A percentile compares a stretch with the other conserved stretches of the same genome.
Conservation (phyloP, 1,140 invertebrate species). For the Druon quercuslanigerum region DNA sequence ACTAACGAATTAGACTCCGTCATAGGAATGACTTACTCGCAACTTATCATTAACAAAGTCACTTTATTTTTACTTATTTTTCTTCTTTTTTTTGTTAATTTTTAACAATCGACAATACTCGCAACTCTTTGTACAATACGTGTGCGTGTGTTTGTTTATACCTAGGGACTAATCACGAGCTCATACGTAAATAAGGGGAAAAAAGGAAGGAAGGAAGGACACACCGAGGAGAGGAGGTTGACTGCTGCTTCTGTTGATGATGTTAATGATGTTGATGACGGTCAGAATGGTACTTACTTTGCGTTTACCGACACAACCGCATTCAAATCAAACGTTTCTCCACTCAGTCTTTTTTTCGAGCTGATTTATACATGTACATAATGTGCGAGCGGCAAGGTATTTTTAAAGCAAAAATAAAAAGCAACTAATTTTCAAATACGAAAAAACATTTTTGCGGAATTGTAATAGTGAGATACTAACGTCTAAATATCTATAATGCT, state of each 20-base stretch:
- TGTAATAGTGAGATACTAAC: slow-evolving; percentile 51
- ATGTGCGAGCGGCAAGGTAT: slow-evolving; percentile 37
- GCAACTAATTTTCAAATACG: slow-evolving; percentile 29
- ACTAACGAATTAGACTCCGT: not conserved
- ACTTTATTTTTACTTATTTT: slow-evolving; percentile 56
- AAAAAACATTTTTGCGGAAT: slow-evolving; percentile 48
- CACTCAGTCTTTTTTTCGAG: slow-evolving; percentile 47
- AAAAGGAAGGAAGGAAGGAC: too few species aligned
- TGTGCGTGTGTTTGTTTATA: slow-evolving; percentile 28
- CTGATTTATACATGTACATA: slow-evolving; percentile 47
- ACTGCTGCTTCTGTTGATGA: too few species aligned
- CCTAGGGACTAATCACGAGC: slow-evolving; percentile 31
- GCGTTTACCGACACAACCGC: slow-evolving; percentile 37
- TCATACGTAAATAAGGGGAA: not conserved
- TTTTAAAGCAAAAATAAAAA: slow-evolving; percentile 43
- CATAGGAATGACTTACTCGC: not conserved
- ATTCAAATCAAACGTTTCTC: slow-evolving; percentile 36
- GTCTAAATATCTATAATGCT: not conserved
- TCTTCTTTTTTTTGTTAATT: slow-evolving; percentile 32
- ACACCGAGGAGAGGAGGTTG: too few species aligned
- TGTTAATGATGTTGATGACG: too few species aligned
- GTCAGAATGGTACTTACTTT: slow-evolving; percentile 58
- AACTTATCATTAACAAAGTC: slow-evolving; percentile 27
- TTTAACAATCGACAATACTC: slow-evolving; percentile 63
- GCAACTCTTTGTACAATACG: slow-evolving; percentile 58